Base-by-base conservation (phyloP, 2,113 vertebrate genomes). In the Chaetodon trifascialis region DNA sequence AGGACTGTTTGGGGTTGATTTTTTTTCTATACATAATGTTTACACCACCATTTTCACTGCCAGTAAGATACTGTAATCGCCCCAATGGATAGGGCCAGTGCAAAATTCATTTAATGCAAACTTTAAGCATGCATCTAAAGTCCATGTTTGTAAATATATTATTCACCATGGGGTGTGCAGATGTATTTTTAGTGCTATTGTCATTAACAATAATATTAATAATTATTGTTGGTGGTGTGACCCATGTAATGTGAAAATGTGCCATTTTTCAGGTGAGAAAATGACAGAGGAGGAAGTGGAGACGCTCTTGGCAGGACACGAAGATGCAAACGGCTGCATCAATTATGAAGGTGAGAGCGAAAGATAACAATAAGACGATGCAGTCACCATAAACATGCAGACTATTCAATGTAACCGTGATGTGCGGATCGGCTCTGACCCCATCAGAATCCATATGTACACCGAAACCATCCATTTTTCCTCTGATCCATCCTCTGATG, bases 211-310 rank as follows among this genome's bases (percentile, higher is more conserved):
- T 68, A 7, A 23, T 16, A 12, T n/a, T 0, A 11, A 38, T 49
- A 2, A 52, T 54, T 40, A 54, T 23, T 52, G 34, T 40, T 63
- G 14, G 34, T 25, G 15, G 11, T 10, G 46, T 73, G 3, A 7
- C 16, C 5, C 4, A 9, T 54, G 8, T 65, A 11, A 38, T 19
- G 11, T 55, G 8, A 44, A 60, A 68, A 9, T 70, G 2, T 73
- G 64, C 16, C 42, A 11, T 64, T 87, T 30, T 23, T 66, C 84
- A 98, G 97, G 97, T 30, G 97, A 98, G 95, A 99, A 97, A 94
- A 98, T 98, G 97, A 93, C 96, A 0, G 97, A 98, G 90, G 97
- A 98, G 65, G 97, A 98, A 81, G 97, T 98, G 65, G 97, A 99
- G 91, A 96, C 94, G 30, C 93, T 99, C 66, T 91, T 99, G 90